Evolutionary conservation across 2,888 invertebrate genomes (phyloP), one percentile per base, ranked within the genome.

Genomic region (Orgyia antiqua): DNA sequence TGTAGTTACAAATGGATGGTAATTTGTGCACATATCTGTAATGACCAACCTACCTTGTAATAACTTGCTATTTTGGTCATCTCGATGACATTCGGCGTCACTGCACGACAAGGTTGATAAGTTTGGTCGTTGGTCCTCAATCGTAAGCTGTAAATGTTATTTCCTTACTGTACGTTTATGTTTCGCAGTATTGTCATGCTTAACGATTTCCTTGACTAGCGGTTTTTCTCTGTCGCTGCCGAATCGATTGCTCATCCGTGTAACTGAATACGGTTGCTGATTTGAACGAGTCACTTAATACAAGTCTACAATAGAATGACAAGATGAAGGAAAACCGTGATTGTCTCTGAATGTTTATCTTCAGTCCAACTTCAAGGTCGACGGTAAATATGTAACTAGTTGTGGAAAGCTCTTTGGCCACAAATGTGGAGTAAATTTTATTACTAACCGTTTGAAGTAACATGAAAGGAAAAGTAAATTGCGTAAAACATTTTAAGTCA

Each of bases 31-130:
- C n/a, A n/a, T n/a, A n/a, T n/a, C n/a, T 5, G 27, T 39, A 37
- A 29, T 29, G 26, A 47, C 21, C 25, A 36, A 33, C 27, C 17
- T 18, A 25, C 39, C 29, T 10, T 39, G 20, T 39, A 42, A 38
- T 34, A 30, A 32, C 34, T 29, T 23, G 39, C 26, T 51, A 46
- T 49, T 51, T 43, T 39, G 23, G 38, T 45, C 43, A 36, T 33
- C 38, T 35, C 35, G 10, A 28, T 53, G 56, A 45, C 58, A 51
- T 58, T 54, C 51, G 32, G 37, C 35, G 36, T 39, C 41, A 41
- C 45, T 42, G 10, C 10, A 39, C 38, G 27, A 40, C 60, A 60
- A 63, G 53, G 58, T 46, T 55, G 39, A 39, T 41, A 48, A 52
- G 51, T 58, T 52, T n/a, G n/a, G 46, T 35, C 42, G 47, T 39